A percentile compares a stretch with the other conserved stretches of the same genome.
These are phyloP conservation scores for Galeopterus variegatus DNA, from an alignment of 2,113 vertebrate genomes.

Conservation along the genomic window DNA sequence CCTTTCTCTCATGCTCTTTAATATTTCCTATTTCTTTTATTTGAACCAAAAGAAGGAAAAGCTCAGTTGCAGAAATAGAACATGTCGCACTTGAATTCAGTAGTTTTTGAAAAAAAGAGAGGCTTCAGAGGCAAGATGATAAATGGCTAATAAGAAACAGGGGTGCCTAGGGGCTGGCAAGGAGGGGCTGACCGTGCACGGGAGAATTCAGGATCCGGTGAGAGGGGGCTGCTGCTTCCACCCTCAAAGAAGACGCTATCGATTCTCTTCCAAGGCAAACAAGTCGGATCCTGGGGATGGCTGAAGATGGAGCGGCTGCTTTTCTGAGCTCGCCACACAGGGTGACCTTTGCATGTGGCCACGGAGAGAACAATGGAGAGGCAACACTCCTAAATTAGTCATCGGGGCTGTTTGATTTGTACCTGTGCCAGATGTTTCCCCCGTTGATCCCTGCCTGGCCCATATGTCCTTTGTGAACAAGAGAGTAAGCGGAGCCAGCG, in stretches of 20 bases:
- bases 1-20: conserved; percentile 56
- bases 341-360: conserved; percentile 19
- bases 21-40: conserved; percentile 70
- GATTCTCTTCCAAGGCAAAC: conserved; percentile 50
- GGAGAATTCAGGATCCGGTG: neutral
- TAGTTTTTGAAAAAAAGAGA: neutral
- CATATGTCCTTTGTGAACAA: conserved; percentile 36
- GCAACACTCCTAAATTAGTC: conserved; percentile 54
- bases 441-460: conserved; percentile 52
- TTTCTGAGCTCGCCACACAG: neutral
- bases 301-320: accelerated
- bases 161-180: neutral
- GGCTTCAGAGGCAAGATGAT: conserved; percentile 66
- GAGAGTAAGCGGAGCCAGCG: accelerated
- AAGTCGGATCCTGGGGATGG: neutral
- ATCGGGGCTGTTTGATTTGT: conserved; percentile 49
- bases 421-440: conserved; percentile 70
- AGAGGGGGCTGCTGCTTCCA: neutral
- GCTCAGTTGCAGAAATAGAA: conserved; percentile 73
- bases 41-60: conserved; percentile 71
- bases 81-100: conserved; percentile 58
- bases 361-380: conserved; percentile 60
- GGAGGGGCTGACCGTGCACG: neutral
- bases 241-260: conserved; percentile 20
- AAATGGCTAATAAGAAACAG: conserved; percentile 69